Evolutionary conservation across 2,113 vertebrate species (phyloP), one percentile per base, ranked within the genome.

Genomic region (Siphamia tubifer): DNA sequence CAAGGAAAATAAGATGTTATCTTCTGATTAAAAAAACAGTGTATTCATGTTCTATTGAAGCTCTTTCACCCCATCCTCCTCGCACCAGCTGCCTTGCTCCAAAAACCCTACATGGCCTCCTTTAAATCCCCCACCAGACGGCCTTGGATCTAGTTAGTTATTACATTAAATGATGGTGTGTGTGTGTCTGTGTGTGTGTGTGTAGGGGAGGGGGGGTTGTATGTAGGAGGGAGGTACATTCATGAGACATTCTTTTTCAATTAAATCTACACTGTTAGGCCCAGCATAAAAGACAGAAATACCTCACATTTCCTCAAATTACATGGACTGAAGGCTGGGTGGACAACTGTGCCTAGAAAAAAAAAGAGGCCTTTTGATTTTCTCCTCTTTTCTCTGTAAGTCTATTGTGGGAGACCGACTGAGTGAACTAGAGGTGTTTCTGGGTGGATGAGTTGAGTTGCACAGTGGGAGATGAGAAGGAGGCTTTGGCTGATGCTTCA

Each of bases 171-270:
- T 64, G 60, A 86, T 57, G 61, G 71, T 21, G 58, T 31, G 35
- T 60, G 65, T 70, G 68, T 32, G 54, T 51, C 58, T 74, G 34
- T 64, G 51, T 68, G 66, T 49, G 28, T 38, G 51, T 63, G 17
- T 16, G 1, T 30, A 28, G 21, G 19, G 34, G 11, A 4, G 8
- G 3, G 3, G 17, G 60, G 40, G 23, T 8, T 40, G 36, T 34
- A 20, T 23, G 6, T 3, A 13, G 4, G 4, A 19, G 54, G 35
- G 27, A 38, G 36, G 49, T 47, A 68, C 48, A 76, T 76, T 75
- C 68, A 43, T 23, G 6, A 81, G 60, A 83, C 84, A 79, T 88
- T 86, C 68, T 47, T 87, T 86, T 85, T 77, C 80, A 85, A 88
- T 91, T 85, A 88, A 77, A 57, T 68, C 56, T 53, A 25, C 64